Evolutionary conservation across 23 tunicate species (phyloP).

Genomic region (Trididemnum miniatum): DNA sequence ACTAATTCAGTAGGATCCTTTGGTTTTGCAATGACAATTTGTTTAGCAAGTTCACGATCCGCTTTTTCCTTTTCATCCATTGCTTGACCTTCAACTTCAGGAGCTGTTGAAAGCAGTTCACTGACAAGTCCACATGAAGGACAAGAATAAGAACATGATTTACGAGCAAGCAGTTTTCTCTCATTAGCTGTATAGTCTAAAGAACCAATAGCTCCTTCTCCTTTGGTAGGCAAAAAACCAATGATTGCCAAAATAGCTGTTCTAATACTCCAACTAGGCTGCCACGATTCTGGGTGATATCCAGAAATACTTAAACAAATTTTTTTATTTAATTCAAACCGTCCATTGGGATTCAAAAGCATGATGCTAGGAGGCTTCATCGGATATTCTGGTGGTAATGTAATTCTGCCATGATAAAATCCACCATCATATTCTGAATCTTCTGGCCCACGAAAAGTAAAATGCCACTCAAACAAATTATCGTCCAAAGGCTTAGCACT

Average conservation of each 20-base stretch:
- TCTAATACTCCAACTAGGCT: conserved; percentile 98
- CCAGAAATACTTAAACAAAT: conserved; percentile 85
- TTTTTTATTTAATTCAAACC: conserved; percentile 50
- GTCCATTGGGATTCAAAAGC: conserved; percentile 88
- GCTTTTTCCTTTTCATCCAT: not conserved
- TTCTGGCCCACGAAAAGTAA: conserved; percentile 96
- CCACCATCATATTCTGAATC: conserved; percentile 93
- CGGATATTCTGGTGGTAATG: conserved; percentile 96
- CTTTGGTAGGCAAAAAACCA: conserved; percentile 97
- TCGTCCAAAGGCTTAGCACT: conserved; percentile 95
- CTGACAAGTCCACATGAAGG: conserved; percentile 65
- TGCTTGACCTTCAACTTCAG: not conserved
- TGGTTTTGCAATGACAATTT: conserved; percentile 74
- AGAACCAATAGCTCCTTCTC: conserved; percentile 98
- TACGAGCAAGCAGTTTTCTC: conserved; percentile 74
- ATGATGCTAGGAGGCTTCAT: conserved; percentile 99
- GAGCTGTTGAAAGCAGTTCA: conserved; percentile 9
- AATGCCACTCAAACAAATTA: conserved; percentile 99
- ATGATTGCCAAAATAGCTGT: conserved; percentile 97
- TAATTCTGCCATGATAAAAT: conserved; percentile 91
- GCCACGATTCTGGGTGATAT: conserved; percentile 99
- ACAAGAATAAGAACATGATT: conserved; percentile 54
- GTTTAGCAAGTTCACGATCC: conserved; percentile 74
- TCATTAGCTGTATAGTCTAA: conserved; percentile 92
- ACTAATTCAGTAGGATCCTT: not conserved